phyloP scores from a whole-genome alignment of 2,888 invertebrate species.

The Mystacides longicornis region DNA sequence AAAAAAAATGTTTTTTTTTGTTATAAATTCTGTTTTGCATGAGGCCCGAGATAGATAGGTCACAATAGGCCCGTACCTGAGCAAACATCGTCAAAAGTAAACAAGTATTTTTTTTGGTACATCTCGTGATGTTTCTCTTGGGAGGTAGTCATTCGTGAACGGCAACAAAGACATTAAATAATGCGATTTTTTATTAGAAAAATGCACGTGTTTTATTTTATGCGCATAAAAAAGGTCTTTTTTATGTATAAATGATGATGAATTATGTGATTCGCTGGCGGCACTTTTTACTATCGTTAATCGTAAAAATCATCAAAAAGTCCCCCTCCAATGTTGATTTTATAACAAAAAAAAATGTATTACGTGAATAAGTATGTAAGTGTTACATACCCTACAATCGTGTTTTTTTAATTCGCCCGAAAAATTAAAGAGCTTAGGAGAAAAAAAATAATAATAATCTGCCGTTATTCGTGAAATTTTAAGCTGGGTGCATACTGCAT shows the following conservation, averaged over 20 bases:
- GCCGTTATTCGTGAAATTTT: no score
- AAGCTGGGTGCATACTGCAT: no score
- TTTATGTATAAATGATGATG: neutral
- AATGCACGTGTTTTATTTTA: neutral
- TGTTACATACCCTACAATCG: no score
- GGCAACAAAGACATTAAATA: constrained; percentile 1
- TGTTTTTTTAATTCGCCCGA: no score
- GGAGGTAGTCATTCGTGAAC: neutral
- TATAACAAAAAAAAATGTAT: neutral
- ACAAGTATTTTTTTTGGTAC: neutral
- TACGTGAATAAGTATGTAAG: no score
- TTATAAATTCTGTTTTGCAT: constrained; percentile 1
- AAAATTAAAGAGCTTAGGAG: no score
- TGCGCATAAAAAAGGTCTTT: neutral
- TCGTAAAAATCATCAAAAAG: neutral
- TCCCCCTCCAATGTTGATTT: neutral
- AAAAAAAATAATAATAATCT: no score
- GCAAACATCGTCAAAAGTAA: neutral
- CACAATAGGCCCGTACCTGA: no score
- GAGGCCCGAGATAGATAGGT: neutral
- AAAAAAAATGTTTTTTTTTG: no score
- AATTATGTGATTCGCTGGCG: neutral
- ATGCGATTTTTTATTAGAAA: neutral
- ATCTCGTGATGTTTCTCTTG: neutral
- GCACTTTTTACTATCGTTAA: neutral